Evolutionary conservation across 2,888 invertebrate genomes (phyloP), one percentile per base, ranked within the genome.

Genomic region (Lepeophtheirus nordmannii): DNA sequence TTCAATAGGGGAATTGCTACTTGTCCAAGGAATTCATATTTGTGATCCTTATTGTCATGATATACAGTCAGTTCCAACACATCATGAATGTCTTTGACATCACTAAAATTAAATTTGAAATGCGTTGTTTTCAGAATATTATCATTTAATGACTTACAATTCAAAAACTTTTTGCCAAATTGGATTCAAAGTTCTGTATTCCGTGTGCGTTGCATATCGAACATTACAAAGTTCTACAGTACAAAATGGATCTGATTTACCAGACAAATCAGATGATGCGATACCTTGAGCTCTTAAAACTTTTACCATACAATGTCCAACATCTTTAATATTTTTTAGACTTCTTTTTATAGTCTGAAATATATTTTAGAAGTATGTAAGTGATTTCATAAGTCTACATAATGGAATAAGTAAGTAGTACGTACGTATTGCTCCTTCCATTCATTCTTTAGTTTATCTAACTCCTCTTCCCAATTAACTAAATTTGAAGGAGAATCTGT

Each of bases 141-240:
- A 39, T 37, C 30, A 10, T 65, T 14, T 14, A 30, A 23, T 23
- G 67, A 82, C 87, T 83, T 78, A 92, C 90, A 98, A 96, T 58
- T 91, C 93, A 75, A 97, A 98, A 71, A 96, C 89, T 78, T 97
- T 97, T 79, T 94, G 92, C 98, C 98, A 98, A 70, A 86, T 90
- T 0, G 98, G 98, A 65, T 86, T 82, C 23, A 98, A 78, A 0
- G 97, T 98, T 76, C 97, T 96, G 76, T 98, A 98, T 76, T 97
- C 96, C 0, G 98, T 98, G 75, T 97, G 94, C 0, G 98, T 98
- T 76, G 97, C 96, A 41, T 97, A 79, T 63, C 97, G 82, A 0
- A 92, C 84, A 74, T 98, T 98, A 14, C 91, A 89, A 69, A 98
- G 79, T 75, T 97, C 96, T 22, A 98, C 76, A 0, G 98, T 96